phyloP scores from a whole-genome alignment of 2,888 invertebrate genomes.

The Proisotoma minuta region DNA sequence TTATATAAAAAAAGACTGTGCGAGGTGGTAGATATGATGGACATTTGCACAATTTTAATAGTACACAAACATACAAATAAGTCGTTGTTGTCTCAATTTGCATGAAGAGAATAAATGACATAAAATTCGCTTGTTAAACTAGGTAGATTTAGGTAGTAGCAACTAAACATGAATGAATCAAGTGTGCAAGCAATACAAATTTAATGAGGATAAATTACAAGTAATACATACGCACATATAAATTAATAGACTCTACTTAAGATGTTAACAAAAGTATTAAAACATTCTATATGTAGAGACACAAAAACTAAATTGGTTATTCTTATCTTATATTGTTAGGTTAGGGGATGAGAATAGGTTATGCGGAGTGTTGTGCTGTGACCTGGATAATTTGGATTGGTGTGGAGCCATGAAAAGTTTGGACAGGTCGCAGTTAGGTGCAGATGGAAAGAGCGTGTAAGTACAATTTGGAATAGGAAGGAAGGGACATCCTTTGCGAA shows the following conservation, averaged over 20 bases:
- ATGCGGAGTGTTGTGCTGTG: constrained; percentile 1
- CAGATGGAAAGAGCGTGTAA: constrained; percentile 46
- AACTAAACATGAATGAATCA: too few species aligned
- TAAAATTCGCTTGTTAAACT: too few species aligned
- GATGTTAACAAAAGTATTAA: too few species aligned
- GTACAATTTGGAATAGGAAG: constrained; percentile 48
- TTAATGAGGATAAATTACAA: too few species aligned
- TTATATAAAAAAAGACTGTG: background rate
- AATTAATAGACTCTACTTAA: too few species aligned
- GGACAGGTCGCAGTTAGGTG: background rate
- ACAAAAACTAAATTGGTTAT: background rate
- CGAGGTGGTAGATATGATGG: constrained; percentile 1
- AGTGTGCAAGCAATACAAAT: too few species aligned
- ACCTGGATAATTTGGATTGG: background rate
- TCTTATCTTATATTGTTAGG: background rate
- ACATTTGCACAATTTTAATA: background rate
- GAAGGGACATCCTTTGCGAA: constrained; percentile 35
- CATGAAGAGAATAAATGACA: background rate
- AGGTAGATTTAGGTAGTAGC: too few species aligned
- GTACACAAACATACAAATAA: background rate
- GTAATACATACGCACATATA: too few species aligned
- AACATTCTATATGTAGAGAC: too few species aligned
- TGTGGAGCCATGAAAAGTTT: background rate
- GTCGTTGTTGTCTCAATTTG: background rate
- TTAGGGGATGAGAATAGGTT: background rate